Conservation (phyloP, 2,797 vertebrate genomes). For the Chiloscyllium punctatum region DNA sequence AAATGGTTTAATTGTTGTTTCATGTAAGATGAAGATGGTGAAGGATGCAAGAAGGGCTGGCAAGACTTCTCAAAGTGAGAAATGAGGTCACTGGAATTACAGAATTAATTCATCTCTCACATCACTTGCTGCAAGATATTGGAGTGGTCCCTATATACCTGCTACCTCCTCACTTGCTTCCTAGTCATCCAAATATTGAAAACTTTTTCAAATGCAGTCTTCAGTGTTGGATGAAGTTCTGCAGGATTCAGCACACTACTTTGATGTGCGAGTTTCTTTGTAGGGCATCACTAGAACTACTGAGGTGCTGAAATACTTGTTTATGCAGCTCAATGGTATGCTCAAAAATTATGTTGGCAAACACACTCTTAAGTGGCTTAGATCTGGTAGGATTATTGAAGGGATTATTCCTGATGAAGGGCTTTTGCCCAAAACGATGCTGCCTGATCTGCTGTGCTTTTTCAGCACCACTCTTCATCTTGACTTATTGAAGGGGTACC, state of each 20-base stretch:
- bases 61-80: not conserved
- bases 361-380: not conserved
- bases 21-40: not conserved
- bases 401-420: too few relatives aligned
- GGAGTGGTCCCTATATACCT: not conserved
- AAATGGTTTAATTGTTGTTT: not conserved
- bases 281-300: not conserved
- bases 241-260: not conserved
- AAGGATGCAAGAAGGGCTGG: not conserved
- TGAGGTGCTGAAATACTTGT: not conserved
- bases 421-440: too few relatives aligned
- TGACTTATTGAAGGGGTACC: not conserved
- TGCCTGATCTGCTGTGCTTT: too few relatives aligned
- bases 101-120: not conserved
- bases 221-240: not conserved
- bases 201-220: not conserved
- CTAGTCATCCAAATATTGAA: not conserved
- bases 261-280: not conserved
- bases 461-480: too few relatives aligned
- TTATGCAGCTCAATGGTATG: not conserved
- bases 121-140: not conserved
- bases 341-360: not conserved
- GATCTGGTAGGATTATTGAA: not conserved
- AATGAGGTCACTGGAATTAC: not conserved
- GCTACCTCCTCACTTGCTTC: not conserved